Conservation (phyloP, 2,888 invertebrate species). For the Dione vanillae region DNA sequence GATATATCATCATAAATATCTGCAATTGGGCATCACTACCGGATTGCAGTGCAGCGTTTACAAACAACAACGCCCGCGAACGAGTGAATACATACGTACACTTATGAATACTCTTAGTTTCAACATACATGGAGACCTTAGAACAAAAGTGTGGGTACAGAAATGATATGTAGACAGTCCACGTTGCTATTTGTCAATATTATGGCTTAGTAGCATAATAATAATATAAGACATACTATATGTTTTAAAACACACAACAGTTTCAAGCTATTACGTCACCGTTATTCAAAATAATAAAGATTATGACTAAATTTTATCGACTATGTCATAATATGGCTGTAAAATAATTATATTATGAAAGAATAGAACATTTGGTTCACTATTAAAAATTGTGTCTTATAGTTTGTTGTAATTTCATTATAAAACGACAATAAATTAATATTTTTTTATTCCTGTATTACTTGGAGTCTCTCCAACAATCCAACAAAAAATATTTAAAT, state of each 20-base stretch:
- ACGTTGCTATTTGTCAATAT: neutral
- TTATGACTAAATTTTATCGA: neutral
- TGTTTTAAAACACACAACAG: too few relatives aligned
- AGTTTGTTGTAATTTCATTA: constrained; percentile 53
- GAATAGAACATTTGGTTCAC: neutral
- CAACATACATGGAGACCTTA: constrained; percentile 48
- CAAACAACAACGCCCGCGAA: constrained; percentile 70
- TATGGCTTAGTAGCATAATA: neutral
- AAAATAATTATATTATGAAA: neutral
- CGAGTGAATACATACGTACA: constrained; percentile 65
- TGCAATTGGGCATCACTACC: constrained; percentile 55
- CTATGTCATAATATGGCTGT: neutral
- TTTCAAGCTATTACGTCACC: neutral
- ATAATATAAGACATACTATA: too few relatives aligned
- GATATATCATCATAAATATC: constrained; percentile 16
- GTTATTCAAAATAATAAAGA: too few relatives aligned
- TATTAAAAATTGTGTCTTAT: constrained; percentile 42
- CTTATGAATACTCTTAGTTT: constrained; percentile 65
- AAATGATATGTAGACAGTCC: constrained; percentile 7
- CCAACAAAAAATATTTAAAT: constrained; percentile 36
- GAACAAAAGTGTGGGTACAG: constrained; percentile 39
- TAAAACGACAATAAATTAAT: constrained; percentile 54
- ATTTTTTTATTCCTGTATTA: constrained; percentile 61
- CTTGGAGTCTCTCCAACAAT: constrained; percentile 48
- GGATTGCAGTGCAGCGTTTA: constrained; percentile 68